Base-by-base conservation (phyloP, 2,797 vertebrate species). In the Xenentodon cancila region DNA sequence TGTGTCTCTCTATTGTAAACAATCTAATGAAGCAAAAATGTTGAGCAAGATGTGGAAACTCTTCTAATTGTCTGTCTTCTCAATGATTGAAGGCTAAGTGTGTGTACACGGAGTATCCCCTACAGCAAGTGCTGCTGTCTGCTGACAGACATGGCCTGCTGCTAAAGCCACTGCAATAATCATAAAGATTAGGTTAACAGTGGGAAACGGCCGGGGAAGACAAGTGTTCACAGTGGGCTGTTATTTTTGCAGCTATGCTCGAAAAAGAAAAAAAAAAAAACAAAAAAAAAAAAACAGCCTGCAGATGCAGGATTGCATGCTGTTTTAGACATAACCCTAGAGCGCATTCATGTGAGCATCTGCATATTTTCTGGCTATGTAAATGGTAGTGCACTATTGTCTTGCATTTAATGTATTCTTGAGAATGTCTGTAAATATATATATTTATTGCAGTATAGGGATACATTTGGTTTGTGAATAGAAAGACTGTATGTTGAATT, bases 151-250 rank as follows among this genome's bases (percentile, higher is more conserved):
- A 80, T 40, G 71, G 72, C 88, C 84, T 91, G 90, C 89, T 92
- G 89, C 83, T 90, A 87, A 91, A 92, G 82, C 86, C 85, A 89
- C 88, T 76, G 84, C 86, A 91, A 89, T 91, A 91, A 90, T 91
- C 88, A 91, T 90, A 91, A 90, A 91, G 87, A 89, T 88, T 89
- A 92, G 84, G 81, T 84, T 84, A 91, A 85, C 89, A 89, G 89
- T 91, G 81, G 86, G 88, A 85, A 88, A 84, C 58, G 64, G 81
- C 78, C 58, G 60, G 56, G 62, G 75, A 88, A 91, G 88, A 91
- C 90, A 90, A 89, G 88, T 86, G 87, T 83, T 90, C 91, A 90
- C 89, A 88, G 89, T 86, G 86, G 84, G 89, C 61, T 89, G 81
- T 86, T 87, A 85, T 89, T 91, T 90, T 89, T 90, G 77, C 71